Conservation (phyloP, 2,888 invertebrate genomes). For the Megaustenia siamemsis region DNA sequence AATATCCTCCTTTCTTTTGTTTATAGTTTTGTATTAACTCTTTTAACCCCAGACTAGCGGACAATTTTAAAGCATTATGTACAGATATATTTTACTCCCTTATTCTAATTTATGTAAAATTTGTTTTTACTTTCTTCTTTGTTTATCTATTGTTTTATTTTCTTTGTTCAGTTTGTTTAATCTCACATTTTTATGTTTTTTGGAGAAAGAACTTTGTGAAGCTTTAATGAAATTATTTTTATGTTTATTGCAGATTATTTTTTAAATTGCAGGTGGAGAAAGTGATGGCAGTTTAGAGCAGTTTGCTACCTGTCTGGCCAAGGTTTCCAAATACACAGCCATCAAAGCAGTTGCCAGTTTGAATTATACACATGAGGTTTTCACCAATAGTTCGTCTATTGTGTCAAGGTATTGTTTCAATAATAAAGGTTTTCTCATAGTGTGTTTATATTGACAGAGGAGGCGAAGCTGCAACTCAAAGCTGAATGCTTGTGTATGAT, state of each 20-base stretch:
- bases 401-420: slow-evolving; percentile 81
- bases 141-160: neutral
- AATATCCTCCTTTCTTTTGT: neutral
- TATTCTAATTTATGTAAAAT: too few species aligned
- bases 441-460: too few species aligned
- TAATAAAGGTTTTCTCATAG: too few species aligned
- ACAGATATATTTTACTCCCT: too few species aligned
- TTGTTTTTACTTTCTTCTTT: neutral
- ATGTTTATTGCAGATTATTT: slow-evolving; percentile 22
- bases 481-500: too few species aligned
- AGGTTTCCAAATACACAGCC: slow-evolving; percentile 89
- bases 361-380: slow-evolving; percentile 93
- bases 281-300: slow-evolving; percentile 79
- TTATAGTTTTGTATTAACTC: neutral
- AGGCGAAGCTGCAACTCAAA: too few species aligned
- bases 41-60: neutral
- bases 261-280: slow-evolving; percentile 59
- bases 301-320: slow-evolving; percentile 91
- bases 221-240: too few species aligned
- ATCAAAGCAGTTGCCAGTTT: slow-evolving; percentile 91
- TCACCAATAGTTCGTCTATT: slow-evolving; percentile 84
- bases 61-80: neutral
- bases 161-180: too few species aligned
- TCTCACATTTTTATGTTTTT: too few species aligned
- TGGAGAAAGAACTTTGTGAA: neutral